Conservation (phyloP, 2,113 vertebrate species). For the Peromyscus leucopus region DNA sequence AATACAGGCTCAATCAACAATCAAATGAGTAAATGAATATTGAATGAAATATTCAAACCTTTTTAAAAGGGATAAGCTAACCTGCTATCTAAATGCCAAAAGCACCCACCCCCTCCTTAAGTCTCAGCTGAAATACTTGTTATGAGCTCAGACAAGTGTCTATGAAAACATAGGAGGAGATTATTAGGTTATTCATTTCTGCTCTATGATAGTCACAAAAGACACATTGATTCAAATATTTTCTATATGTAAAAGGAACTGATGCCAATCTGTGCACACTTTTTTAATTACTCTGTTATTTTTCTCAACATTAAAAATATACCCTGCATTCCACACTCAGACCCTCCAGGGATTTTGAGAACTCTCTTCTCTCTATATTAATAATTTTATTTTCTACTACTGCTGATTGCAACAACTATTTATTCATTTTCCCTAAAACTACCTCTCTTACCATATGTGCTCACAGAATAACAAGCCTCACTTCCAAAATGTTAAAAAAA, state of each 20-base stretch:
- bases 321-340: background rate
- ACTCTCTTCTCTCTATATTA: background rate
- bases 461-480: background rate
- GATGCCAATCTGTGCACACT: background rate
- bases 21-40: background rate
- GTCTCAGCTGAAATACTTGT: background rate
- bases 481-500: background rate
- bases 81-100: slow-evolving; percentile 9
- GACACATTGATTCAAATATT: background rate
- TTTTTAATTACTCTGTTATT: background rate
- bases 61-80: background rate
- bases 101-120: background rate
- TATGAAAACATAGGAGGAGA: background rate
- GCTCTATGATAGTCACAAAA: background rate
- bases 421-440: background rate
- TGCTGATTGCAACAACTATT: background rate
- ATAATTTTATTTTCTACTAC: background rate
- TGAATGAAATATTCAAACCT: background rate
- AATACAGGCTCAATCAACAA: background rate
- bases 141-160: background rate
- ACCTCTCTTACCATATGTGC: background rate
- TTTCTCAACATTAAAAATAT: background rate
- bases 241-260: background rate
- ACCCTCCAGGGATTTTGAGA: background rate
- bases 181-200: background rate